Evolutionary conservation across 2,113 vertebrate species (phyloP).

Genomic region (Lasiurus cinereus): DNA sequence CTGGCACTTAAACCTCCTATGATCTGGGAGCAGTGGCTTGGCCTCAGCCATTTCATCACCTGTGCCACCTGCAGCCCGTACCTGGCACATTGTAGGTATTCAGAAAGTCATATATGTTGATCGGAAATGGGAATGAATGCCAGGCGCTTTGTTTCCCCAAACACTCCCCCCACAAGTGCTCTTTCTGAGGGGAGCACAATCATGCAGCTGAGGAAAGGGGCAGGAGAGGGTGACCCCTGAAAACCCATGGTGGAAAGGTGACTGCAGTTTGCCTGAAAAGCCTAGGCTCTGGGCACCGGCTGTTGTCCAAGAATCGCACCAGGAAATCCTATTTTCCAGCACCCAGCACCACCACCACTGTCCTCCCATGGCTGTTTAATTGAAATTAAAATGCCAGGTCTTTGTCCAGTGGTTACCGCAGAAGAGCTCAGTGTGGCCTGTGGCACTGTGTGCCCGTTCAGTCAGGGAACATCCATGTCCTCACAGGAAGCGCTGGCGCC

Average conservation of each 20-base stretch:
- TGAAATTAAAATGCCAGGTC: not conserved
- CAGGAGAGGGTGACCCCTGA: not conserved
- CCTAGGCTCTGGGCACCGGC: not conserved
- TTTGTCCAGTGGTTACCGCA: too few relatives aligned
- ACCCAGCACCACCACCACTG: not conserved
- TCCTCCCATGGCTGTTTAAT: not conserved
- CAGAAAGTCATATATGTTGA: not conserved
- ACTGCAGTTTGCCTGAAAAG: too few relatives aligned
- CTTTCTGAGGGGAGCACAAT: not conserved
- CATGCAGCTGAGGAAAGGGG: not conserved
- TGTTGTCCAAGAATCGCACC: not conserved
- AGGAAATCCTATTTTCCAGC: not conserved
- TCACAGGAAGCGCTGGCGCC: not conserved
- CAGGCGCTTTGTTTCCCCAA: not conserved
- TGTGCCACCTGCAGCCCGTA: not conserved
- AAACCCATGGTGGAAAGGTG: not conserved
- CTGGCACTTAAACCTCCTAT: accelerated
- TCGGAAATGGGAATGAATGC: not conserved
- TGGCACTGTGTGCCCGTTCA: too few relatives aligned
- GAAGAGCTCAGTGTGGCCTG: too few relatives aligned
- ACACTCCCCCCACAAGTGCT: not conserved
- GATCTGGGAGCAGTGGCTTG: not conserved
- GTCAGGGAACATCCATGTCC: not conserved
- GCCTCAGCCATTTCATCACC: not conserved
- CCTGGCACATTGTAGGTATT: not conserved